These are phyloP conservation scores for Leucopsar rothschildi DNA, from an alignment of 2,113 vertebrate genomes.

Conservation along the genomic window DNA sequence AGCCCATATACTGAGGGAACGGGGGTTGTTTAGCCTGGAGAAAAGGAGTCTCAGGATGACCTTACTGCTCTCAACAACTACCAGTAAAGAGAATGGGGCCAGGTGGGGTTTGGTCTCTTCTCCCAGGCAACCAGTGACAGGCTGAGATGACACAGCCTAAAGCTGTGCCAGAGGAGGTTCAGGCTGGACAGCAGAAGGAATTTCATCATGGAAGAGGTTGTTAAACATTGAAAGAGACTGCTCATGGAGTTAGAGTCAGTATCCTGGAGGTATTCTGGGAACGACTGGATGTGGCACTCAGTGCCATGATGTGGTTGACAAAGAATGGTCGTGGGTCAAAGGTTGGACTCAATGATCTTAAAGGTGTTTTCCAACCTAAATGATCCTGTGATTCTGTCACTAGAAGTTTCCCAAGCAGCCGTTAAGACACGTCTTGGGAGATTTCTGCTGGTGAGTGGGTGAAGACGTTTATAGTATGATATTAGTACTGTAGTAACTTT, in stretches of 20 bases:
- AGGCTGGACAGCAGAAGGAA: neutral
- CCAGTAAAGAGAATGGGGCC: neutral
- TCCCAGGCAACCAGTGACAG: fast-evolving
- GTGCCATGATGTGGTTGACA: neutral
- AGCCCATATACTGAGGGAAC: neutral
- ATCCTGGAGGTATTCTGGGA: neutral
- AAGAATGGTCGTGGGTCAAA: neutral
- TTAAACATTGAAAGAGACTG: neutral
- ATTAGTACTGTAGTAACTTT: neutral
- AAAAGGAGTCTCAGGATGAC: neutral
- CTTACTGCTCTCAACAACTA: neutral
- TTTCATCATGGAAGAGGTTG: neutral
- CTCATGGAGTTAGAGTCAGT: neutral
- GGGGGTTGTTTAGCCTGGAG: neutral
- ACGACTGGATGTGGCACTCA: neutral
- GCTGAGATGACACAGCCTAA: neutral
- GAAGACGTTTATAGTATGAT: neutral
- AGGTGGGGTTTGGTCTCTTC: neutral
- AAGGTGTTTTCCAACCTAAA: neutral
- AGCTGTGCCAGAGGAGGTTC: neutral
- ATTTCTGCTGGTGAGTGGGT: neutral
- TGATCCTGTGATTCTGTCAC: neutral
- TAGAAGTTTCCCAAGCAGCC: neutral
- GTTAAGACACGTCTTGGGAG: neutral
- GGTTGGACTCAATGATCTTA: no score